Evolutionary conservation across 2,113 vertebrate species (phyloP).

Genomic region (Phaethon lepturus): DNA sequence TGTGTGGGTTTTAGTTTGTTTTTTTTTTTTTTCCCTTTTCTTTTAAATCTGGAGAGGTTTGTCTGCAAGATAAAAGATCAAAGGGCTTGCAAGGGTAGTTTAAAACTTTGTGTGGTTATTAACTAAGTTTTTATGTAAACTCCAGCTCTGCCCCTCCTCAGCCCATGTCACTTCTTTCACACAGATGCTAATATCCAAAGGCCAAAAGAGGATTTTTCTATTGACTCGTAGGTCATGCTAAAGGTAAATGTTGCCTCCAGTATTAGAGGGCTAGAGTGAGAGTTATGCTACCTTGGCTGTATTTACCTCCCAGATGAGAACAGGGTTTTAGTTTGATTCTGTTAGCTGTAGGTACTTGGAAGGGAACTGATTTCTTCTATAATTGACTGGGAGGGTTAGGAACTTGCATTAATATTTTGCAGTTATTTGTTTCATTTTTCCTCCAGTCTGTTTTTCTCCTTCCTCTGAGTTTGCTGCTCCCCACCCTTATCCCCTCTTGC

Average conservation of each 20-base stretch:
- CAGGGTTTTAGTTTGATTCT: neutral
- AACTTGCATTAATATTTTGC: neutral
- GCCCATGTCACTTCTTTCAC: neutral
- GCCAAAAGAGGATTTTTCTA: neutral
- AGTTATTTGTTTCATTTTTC: neutral
- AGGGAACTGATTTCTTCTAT: neutral
- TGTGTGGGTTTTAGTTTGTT: neutral
- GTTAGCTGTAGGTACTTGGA: neutral
- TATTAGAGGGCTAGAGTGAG: neutral
- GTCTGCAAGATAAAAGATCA: neutral
- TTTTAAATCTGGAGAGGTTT: neutral
- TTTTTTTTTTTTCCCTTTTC: neutral
- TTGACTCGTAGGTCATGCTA: neutral
- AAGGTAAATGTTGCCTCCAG: neutral
- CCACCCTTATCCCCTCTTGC: neutral
- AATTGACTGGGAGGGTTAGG: neutral
- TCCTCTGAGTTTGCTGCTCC: neutral
- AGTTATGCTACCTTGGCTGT: accelerated
- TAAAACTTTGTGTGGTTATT: neutral
- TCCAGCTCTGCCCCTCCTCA: neutral
- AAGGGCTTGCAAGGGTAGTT: neutral
- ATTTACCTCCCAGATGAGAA: neutral
- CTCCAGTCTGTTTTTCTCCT: neutral
- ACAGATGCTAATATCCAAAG: accelerated
- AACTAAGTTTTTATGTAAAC: neutral